Conservation (phyloP, 2,888 invertebrate genomes). For the Pristionchus maxplancki region DNA sequence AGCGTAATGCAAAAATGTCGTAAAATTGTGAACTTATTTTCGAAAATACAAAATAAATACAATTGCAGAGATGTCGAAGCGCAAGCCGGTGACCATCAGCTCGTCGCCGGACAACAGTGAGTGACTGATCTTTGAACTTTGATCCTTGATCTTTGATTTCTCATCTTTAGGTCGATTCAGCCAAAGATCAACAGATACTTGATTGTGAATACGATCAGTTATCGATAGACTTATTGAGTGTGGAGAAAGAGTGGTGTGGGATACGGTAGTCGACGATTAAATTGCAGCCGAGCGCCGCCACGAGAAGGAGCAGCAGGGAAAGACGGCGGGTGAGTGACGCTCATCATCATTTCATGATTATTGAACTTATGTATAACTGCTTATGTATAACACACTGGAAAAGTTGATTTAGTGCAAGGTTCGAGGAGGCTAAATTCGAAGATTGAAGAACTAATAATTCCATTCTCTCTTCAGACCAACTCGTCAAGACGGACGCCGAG, state of each 20-base stretch:
- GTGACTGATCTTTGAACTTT: background rate
- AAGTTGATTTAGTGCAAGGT: too few relatives aligned
- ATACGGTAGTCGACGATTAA: background rate
- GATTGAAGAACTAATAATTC: background rate
- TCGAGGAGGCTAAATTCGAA: background rate
- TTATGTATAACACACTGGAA: too few relatives aligned
- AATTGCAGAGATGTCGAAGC: background rate
- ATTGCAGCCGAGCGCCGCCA: background rate
- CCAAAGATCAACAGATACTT: background rate
- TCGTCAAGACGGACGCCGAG: background rate
- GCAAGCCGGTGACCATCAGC: slow-evolving; percentile 16
- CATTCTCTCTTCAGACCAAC: background rate
- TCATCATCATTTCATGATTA: too few relatives aligned
- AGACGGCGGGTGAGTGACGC: background rate
- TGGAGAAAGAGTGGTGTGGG: too few relatives aligned
- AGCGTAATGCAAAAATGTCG: too few relatives aligned
- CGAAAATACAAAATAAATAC: too few relatives aligned
- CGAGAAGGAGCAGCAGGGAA: slow-evolving; percentile 10
- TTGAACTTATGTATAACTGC: too few relatives aligned
- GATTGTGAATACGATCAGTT: too few relatives aligned
- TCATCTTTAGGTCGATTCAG: background rate
- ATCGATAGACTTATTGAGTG: too few relatives aligned
- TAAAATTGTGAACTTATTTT: too few relatives aligned
- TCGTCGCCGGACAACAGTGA: background rate
- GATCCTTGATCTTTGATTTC: too few relatives aligned